phyloP scores from a whole-genome alignment of 1,140 invertebrate genomes.

The Achroia grisella region DNA sequence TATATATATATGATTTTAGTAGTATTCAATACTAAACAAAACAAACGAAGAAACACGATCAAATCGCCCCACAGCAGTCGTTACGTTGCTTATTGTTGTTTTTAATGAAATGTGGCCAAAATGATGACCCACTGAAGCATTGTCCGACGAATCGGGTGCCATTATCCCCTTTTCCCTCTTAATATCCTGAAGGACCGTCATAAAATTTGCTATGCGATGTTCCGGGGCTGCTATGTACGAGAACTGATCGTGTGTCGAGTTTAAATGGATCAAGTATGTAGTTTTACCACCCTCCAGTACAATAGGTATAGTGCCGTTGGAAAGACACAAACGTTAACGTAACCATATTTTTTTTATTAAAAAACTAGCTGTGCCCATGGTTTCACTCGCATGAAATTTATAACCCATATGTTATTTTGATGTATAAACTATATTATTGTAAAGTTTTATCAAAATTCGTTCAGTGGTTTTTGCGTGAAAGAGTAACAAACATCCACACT shows the following conservation, averaged over 20 bases:
- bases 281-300: too few relatives aligned
- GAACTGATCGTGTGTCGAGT: constrained; percentile 17
- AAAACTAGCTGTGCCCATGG: too few relatives aligned
- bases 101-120: constrained; percentile 47
- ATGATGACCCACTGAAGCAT: constrained; percentile 33
- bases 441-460: too few relatives aligned
- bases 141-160: constrained; percentile 30
- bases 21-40: background rate
- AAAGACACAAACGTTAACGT: too few relatives aligned
- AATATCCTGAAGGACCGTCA: constrained; percentile 1
- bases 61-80: constrained; percentile 15
- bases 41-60: constrained; percentile 4
- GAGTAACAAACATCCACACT: too few relatives aligned
- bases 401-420: too few relatives aligned
- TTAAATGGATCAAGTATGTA: background rate
- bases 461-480: too few relatives aligned
- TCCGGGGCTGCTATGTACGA: background rate
- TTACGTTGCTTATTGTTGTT: constrained; percentile 45
- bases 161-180: constrained; percentile 15
- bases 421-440: too few relatives aligned
- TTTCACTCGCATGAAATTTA: too few relatives aligned
- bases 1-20: too few relatives aligned
- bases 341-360: too few relatives aligned
- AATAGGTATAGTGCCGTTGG: too few relatives aligned
- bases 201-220: constrained; percentile 2